Evolutionary conservation across 2,113 vertebrate genomes (phyloP), one percentile per base, ranked within the genome.

Genomic region (Ondatra zibethicus): DNA sequence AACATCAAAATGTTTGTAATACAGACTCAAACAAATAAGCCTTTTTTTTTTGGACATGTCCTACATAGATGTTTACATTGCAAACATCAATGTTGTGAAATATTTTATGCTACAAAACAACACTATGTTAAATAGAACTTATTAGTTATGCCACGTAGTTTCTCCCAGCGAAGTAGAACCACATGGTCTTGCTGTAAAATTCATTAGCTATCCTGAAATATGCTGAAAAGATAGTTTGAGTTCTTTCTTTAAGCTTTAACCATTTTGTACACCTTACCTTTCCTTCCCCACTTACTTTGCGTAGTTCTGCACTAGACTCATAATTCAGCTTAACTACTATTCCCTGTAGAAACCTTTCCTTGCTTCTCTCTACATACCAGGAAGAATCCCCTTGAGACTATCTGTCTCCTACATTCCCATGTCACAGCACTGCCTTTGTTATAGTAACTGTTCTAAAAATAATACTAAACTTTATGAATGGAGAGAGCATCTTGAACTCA

Each of bases 1-100:
- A 88, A 90, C 19, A 55, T 88, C 45, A n/a, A 93, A 97, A 70
- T 42, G 78, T 92, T 96, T 97, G 97, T 97, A 95, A 96, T 97
- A 95, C 52, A 98, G 97, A 97, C 96, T 97, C 87, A 81, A 66
- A n/a, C 14, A 92, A 87, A 94, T 23, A 93, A 65, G 0, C 77
- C 73, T 89, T 89, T 80, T 5, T 89, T 89, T 80, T 5, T 33
- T 96, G 96, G 92, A 96, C 88, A 33, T 91, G 19, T 36, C 45
- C 11, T 65, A 75, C 33, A 50, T 96, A 95, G 95, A 88, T 92
- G 78, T 92, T 98, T 92, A 65, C 27, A 70, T 91, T 65, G 33
- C 23, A 73, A 91, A 92, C 7, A 89, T 84, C 31, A 50, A 66
- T 3, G 84, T 70, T 88, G 92, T 92, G 77, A 89, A 61, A 47